Evolutionary conservation across 2,888 invertebrate genomes (phyloP).

Genomic region (Nomada goodeniana): DNA sequence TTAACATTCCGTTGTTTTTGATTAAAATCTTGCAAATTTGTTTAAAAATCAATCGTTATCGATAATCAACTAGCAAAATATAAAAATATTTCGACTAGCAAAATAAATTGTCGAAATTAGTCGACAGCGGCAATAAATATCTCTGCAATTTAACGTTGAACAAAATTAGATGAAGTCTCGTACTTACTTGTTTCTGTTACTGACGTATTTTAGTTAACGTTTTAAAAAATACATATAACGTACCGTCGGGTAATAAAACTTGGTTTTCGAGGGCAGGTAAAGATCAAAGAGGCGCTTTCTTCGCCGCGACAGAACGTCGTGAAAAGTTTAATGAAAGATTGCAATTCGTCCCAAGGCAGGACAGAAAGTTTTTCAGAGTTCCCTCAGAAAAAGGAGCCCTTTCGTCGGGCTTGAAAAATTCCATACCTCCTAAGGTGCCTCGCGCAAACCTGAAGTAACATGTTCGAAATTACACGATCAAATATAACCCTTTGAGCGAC

Average conservation of each 20-base stretch:
- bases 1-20: too few relatives aligned
- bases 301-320: slow-evolving; percentile 18
- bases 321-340: slow-evolving; percentile 40
- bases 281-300: slow-evolving; percentile 22
- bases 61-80: too few relatives aligned
- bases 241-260: slow-evolving; percentile 24
- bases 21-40: too few relatives aligned
- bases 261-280: slow-evolving; percentile 21
- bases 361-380: slow-evolving; percentile 20
- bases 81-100: too few relatives aligned
- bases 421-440: slow-evolving; percentile 11
- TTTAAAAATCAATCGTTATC: too few relatives aligned
- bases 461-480: too few relatives aligned
- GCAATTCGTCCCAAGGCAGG: slow-evolving; percentile 25
- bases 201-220: slow-evolving; percentile 5
- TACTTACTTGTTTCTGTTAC: neutral
- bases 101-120: too few relatives aligned
- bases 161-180: neutral
- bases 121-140: too few relatives aligned
- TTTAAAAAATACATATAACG: slow-evolving; percentile 12
- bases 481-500: too few relatives aligned
- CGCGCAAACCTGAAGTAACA: too few relatives aligned
- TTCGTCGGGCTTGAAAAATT: slow-evolving; percentile 16
- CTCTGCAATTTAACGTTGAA: neutral
- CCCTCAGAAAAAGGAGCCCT: slow-evolving; percentile 1